Base-by-base conservation (phyloP, 2,797 vertebrate species). In the Remorina albescens region DNA sequence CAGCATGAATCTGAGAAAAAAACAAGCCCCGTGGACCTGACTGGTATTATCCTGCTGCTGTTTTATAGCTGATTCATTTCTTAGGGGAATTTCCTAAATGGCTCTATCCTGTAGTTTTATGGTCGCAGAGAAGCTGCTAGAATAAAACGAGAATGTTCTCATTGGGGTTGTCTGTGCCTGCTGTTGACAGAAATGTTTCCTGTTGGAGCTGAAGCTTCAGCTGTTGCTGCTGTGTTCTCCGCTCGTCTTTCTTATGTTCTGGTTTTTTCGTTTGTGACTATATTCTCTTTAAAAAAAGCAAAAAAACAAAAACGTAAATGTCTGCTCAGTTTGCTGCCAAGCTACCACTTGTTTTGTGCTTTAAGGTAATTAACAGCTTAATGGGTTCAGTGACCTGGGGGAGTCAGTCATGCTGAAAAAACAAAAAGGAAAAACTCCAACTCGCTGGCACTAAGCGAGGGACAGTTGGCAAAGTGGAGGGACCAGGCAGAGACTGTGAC, bases 321-420 rank as follows among this genome's bases (percentile, higher is more conserved):
- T 57, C 68, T 42, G 32, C 28, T 73, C n/a, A 30, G 71, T 83
- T 56, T 62, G 44, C 68, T 86, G 86, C 85, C 85, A 84, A 67
- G 71, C 61, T 78, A 80, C 78, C 76, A 83, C 86, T 88, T 86
- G 80, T 86, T 90, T 87, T 86, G 81, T 82, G 71, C 80, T 85
- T 86, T 83, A 71, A 84, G 73, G 91, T 93, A 93, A 94, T 94
- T 93, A 94, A 91, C 82, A 85, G 87, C 80, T 83, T 82, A 88
- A 87, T 74, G 82, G 39, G 74, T 89, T 86, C 82, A 71, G 84
- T 89, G 89, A 89, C 89, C 87, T 74, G 69, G 68, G 87, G 85
- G 75, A 90, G 71, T 78, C 83, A 89, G 82, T 89, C 91, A 88
- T 80, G 83, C 82, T 80, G 81, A 85, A 85, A 74, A 77, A 79